These are phyloP conservation scores for Babylonia areolata DNA, from an alignment of 1,140 invertebrate species.

Conservation along the genomic window DNA sequence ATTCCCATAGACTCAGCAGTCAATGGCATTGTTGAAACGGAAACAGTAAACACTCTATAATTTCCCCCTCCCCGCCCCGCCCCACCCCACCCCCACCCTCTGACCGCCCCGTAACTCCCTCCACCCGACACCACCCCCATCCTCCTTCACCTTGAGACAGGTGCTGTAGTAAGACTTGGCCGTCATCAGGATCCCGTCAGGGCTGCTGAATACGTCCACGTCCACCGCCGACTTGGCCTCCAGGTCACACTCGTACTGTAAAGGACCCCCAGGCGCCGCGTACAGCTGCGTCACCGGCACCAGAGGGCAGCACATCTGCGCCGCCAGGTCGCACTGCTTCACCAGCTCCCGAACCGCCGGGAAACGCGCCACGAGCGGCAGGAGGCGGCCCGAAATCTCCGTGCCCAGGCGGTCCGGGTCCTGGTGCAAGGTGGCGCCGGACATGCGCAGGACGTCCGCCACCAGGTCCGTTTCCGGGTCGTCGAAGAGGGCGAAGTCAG, in stretches of 20 bases:
- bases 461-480: constrained; percentile 67
- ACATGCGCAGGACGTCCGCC: constrained; percentile 66
- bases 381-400: constrained; percentile 67
- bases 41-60: no score
- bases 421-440: constrained; percentile 57
- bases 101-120: no score
- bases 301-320: constrained; percentile 83
- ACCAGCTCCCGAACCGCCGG: constrained; percentile 62
- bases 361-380: constrained; percentile 65
- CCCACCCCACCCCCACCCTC: no score
- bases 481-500: constrained; percentile 78
- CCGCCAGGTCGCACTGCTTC: constrained; percentile 78
- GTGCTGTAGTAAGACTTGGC: constrained; percentile 61
- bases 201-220: constrained; percentile 60
- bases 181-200: constrained; percentile 61
- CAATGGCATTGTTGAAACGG: no score
- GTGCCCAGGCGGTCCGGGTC: constrained; percentile 61
- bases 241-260: constrained; percentile 63
- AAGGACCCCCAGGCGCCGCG: constrained; percentile 64
- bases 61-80: no score
- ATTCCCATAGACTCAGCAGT: no score
- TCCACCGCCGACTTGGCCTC: constrained; percentile 50
- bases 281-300: constrained; percentile 80
- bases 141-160: constrained; percentile 45
- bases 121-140: no score